These are phyloP conservation scores for Cyclophora punctaria DNA, from an alignment of 2,888 invertebrate genomes.

Conservation along the genomic window DNA sequence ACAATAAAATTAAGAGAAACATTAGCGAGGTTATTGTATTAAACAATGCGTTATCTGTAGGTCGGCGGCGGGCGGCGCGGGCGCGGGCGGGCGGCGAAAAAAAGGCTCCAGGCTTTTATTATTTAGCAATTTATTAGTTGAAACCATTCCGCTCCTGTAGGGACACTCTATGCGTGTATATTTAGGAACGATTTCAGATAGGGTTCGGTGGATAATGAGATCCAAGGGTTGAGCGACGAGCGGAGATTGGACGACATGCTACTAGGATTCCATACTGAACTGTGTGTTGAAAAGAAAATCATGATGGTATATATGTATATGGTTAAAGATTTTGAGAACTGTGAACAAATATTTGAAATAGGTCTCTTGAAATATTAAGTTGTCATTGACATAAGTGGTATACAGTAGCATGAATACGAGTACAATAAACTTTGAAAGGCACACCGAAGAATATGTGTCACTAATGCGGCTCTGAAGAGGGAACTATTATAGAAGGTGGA, in stretches of 20 bases:
- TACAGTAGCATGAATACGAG: too few species aligned
- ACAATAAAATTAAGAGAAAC: not conserved
- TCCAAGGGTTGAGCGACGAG: slow-evolving; percentile 8
- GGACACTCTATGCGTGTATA: slow-evolving; percentile 59
- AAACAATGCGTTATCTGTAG: slow-evolving; percentile 16
- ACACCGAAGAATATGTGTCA: too few species aligned
- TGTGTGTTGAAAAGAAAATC: too few species aligned
- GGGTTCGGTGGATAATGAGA: slow-evolving; percentile 42
- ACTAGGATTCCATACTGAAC: too few species aligned
- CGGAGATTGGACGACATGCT: not conserved
- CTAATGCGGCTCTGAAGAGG: too few species aligned
- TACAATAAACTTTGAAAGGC: too few species aligned
- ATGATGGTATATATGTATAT: too few species aligned
- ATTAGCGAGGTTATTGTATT: slow-evolving; percentile 9
- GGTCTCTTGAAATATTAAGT: too few species aligned
- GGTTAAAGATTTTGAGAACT: too few species aligned
- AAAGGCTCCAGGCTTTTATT: slow-evolving; percentile 49
- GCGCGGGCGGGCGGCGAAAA: slow-evolving; percentile 21
- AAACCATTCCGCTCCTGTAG: slow-evolving; percentile 46
- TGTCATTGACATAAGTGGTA: too few species aligned
- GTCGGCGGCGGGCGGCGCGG: not conserved
- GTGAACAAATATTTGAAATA: too few species aligned
- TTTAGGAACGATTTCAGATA: slow-evolving; percentile 70
- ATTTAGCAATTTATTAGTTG: slow-evolving; percentile 70
- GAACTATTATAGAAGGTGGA: too few species aligned